Percentiles rank a stretch among this genome's conserved stretches.
Evolutionary conservation across 2,113 vertebrate species (phyloP).

Genomic region (Rhinolophus sinicus): DNA sequence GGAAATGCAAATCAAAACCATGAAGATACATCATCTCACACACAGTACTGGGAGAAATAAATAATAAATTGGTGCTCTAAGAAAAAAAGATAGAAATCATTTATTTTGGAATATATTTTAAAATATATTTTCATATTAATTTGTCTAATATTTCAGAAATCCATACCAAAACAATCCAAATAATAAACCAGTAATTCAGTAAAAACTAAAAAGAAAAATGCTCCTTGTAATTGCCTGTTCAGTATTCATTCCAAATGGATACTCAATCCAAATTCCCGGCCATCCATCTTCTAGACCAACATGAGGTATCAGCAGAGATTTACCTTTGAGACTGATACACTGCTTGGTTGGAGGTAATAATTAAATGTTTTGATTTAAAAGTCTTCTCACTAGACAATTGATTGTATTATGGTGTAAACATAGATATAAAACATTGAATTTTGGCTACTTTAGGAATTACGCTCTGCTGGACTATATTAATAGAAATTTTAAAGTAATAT

Average conservation of each 20-base stretch:
- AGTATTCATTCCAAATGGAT: not conserved
- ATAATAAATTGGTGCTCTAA: not conserved
- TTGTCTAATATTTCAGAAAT: not conserved
- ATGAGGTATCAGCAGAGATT: not conserved
- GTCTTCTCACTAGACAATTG: not conserved
- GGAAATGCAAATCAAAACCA: too few species aligned
- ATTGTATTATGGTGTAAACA: not conserved
- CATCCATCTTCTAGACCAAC: not conserved
- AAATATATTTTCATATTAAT: not conserved
- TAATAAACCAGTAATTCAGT: not conserved
- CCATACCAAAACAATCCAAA: not conserved
- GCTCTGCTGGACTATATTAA: not conserved
- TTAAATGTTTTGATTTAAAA: constrained; percentile 61
- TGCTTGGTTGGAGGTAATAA: not conserved
- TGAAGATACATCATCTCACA: not conserved
- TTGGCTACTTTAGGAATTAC: not conserved
- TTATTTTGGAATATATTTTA: not conserved
- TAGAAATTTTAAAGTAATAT: constrained; percentile 41
- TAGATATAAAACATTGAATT: not conserved
- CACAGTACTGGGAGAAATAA: not conserved
- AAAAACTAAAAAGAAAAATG: not conserved
- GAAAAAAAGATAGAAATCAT: not conserved
- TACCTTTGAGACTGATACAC: not conserved
- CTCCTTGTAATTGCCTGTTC: not conserved
- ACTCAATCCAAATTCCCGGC: not conserved